Conservation (phyloP, 2,797 vertebrate species). For the Lophotriccus pileatus region DNA sequence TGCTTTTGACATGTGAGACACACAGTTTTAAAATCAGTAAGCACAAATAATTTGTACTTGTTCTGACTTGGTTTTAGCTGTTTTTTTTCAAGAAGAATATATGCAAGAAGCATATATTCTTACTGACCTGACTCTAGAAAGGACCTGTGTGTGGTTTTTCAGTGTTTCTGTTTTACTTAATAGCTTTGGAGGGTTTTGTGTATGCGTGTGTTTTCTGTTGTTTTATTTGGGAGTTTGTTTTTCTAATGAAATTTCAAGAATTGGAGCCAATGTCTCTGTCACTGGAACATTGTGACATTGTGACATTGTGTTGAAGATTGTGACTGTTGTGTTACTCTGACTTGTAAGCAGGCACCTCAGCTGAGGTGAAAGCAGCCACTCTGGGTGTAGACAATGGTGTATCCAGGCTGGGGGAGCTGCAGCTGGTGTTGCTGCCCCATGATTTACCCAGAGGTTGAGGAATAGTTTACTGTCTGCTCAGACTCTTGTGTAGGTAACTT, state of each 20-base stretch:
- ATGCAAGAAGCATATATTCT: not conserved
- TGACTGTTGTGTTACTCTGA: not conserved
- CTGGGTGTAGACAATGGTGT: accelerated
- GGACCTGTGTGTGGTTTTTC: not conserved
- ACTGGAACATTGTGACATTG: too few relatives aligned
- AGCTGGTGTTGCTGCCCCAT: not conserved
- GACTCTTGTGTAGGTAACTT: not conserved
- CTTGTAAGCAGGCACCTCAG: not conserved
- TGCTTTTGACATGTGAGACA: not conserved
- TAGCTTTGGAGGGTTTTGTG: not conserved
- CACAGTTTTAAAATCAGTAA: not conserved
- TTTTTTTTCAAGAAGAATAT: not conserved
- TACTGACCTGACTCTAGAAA: not conserved
- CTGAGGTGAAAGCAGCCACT: not conserved
- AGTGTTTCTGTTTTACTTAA: not conserved
- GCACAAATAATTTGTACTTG: not conserved
- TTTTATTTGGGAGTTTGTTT: not conserved
- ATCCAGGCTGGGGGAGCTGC: not conserved
- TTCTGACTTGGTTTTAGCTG: not conserved
- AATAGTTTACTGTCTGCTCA: not conserved
- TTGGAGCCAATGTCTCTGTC: not conserved
- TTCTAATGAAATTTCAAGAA: not conserved
- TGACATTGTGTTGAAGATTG: not conserved
- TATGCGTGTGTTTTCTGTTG: not conserved
- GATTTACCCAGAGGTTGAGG: not conserved